Conservation (phyloP, 2,888 invertebrate genomes). For the Leptopilina syphax region DNA sequence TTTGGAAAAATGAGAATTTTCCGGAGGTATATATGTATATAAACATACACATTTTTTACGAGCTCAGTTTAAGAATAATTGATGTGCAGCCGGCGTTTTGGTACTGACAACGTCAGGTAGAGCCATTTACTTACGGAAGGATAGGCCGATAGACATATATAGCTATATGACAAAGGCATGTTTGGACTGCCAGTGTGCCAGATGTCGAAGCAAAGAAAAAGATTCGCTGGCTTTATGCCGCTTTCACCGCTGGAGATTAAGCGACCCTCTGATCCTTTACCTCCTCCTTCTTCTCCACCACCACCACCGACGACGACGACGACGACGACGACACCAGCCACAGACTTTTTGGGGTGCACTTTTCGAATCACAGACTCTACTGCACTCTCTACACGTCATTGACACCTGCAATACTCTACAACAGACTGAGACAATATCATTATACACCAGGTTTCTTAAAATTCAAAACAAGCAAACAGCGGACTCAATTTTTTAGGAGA, state of each 20-base stretch:
- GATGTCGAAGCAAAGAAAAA: conserved; percentile 59
- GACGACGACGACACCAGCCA: neutral
- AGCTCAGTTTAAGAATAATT: neutral
- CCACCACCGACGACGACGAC: neutral
- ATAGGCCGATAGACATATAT: conserved; percentile 52
- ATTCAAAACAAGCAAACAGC: neutral
- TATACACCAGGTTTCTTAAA: neutral
- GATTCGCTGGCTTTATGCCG: conserved; percentile 60
- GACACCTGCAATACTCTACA: conserved; percentile 12
- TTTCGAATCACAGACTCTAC: neutral
- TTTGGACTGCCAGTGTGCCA: conserved; percentile 69
- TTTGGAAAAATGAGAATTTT: conserved; percentile 2
- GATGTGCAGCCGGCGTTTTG: conserved; percentile 55
- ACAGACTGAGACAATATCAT: neutral
- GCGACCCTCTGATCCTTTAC: conserved; percentile 50
- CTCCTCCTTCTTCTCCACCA: neutral
- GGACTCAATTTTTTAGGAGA: too few species aligned
- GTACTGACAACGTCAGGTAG: conserved; percentile 53
- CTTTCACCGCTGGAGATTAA: conserved; percentile 66
- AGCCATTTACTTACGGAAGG: conserved; percentile 58
- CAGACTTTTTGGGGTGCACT: conserved; percentile 1
- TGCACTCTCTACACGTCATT: neutral
- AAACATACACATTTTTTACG: neutral
- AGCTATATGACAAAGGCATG: conserved; percentile 64
- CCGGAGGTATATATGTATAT: neutral